Percentiles rank a stretch among this genome's conserved stretches.
These are phyloP conservation scores for Stramonita haemastoma DNA, from an alignment of 2,888 invertebrate species.

Conservation along the genomic window DNA sequence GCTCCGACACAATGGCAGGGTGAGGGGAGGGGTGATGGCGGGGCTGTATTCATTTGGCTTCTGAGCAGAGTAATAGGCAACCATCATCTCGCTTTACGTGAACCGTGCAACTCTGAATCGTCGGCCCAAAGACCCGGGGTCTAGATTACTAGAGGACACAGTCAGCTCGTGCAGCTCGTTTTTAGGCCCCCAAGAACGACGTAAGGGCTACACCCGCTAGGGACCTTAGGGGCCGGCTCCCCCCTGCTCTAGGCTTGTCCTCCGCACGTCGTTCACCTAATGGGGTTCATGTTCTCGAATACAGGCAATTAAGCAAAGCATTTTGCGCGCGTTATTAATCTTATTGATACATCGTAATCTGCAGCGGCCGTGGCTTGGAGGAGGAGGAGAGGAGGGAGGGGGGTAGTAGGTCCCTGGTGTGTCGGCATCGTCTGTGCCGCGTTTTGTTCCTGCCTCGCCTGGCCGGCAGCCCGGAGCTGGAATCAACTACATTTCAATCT, in stretches of 20 bases:
- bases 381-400: too few relatives aligned
- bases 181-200: not conserved
- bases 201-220: conserved; percentile 3
- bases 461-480: not conserved
- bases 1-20: conserved; percentile 18
- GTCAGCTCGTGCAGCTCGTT: conserved; percentile 17
- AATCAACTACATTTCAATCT: conserved; percentile 45
- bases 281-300: conserved; percentile 53
- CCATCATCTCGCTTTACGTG: conserved; percentile 37
- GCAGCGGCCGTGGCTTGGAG: not conserved
- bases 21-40: conserved; percentile 24
- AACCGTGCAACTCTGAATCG: conserved; percentile 16
- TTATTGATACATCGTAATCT: conserved; percentile 47
- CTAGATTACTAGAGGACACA: conserved; percentile 30
- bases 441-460: conserved; percentile 30
- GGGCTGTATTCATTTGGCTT: conserved; percentile 3
- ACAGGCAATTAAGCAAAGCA: conserved; percentile 54
- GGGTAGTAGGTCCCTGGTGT: conserved; percentile 42
- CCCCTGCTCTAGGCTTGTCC: conserved; percentile 41
- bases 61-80: conserved; percentile 28
- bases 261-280: conserved; percentile 42
- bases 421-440: conserved; percentile 9
- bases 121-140: not conserved
- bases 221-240: conserved; percentile 30
- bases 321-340: conserved; percentile 52